Conservation (phyloP, 2,888 invertebrate genomes). For the Hipparchia semele region DNA sequence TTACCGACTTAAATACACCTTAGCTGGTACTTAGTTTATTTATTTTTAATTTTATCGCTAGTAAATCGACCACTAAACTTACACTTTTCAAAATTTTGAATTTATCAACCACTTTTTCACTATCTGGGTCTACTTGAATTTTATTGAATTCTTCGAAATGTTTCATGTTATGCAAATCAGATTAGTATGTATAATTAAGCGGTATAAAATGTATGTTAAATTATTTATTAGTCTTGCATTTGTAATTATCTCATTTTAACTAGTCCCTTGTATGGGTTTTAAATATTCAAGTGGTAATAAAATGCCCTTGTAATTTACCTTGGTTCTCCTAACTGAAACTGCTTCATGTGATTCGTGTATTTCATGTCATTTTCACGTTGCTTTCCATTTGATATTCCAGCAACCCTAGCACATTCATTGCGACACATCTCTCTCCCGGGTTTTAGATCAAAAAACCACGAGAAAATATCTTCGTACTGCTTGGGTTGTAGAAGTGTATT, state of each 20-base stretch:
- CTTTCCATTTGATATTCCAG: slow-evolving; percentile 58
- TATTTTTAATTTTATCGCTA: neutral
- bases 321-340: slow-evolving; percentile 52
- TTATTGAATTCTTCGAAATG: neutral
- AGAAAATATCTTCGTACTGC: too few relatives aligned
- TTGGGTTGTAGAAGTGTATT: too few relatives aligned
- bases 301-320: slow-evolving; percentile 53
- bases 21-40: slow-evolving; percentile 14
- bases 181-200: neutral
- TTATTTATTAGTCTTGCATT: neutral
- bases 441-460: too few relatives aligned
- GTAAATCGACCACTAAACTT: slow-evolving; percentile 2
- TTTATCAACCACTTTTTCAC: slow-evolving; percentile 1
- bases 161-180: neutral
- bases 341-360: slow-evolving; percentile 60
- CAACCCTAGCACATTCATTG: neutral
- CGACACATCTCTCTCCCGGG: neutral
- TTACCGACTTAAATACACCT: slow-evolving; percentile 26
- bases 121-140: neutral
- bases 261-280: neutral
- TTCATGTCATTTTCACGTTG: slow-evolving; percentile 55
- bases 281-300: slow-evolving; percentile 65
- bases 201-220: neutral
- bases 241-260: neutral
- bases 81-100: slow-evolving; percentile 2